These are phyloP conservation scores for Calameuta idolon DNA, from an alignment of 2,888 invertebrate species.

Conservation along the genomic window DNA sequence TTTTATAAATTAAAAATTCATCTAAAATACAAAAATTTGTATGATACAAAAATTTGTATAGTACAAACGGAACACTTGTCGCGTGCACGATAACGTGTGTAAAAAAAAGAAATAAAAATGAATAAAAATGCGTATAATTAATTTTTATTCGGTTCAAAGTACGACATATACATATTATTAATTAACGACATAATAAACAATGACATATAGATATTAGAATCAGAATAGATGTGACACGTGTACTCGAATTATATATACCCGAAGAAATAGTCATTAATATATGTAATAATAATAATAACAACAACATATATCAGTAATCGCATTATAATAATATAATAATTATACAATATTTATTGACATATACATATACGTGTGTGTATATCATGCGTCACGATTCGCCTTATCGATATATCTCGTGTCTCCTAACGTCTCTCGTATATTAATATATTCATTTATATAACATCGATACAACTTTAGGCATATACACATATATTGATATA, in stretches of 20 bases:
- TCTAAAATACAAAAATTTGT: background rate
- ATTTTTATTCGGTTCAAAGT: slow-evolving; percentile 52
- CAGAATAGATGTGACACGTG: slow-evolving; percentile 26
- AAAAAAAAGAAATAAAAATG: background rate
- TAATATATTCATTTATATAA: background rate
- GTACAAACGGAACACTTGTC: background rate
- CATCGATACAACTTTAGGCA: slow-evolving; percentile 18
- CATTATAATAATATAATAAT: slow-evolving; percentile 28
- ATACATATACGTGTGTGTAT: slow-evolving; percentile 28
- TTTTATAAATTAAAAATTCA: background rate
- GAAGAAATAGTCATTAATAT: slow-evolving; percentile 34
- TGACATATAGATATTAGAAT: slow-evolving; percentile 55
- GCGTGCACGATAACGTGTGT: background rate
- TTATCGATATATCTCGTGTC: slow-evolving; percentile 9
- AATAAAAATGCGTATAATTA: slow-evolving; percentile 5
- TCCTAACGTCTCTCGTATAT: slow-evolving; percentile 11
- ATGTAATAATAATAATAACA: background rate
- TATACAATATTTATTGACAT: slow-evolving; percentile 47
- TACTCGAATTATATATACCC: slow-evolving; percentile 10
- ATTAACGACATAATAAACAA: slow-evolving; percentile 55
- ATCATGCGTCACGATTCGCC: slow-evolving; percentile 15
- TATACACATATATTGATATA: slow-evolving; percentile 21
- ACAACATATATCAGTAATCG: slow-evolving; percentile 4
- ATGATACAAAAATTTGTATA: background rate
- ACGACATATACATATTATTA: slow-evolving; percentile 56